Evolutionary conservation across 2,113 vertebrate species (phyloP).

Genomic region (Pleuronectes platessa): DNA sequence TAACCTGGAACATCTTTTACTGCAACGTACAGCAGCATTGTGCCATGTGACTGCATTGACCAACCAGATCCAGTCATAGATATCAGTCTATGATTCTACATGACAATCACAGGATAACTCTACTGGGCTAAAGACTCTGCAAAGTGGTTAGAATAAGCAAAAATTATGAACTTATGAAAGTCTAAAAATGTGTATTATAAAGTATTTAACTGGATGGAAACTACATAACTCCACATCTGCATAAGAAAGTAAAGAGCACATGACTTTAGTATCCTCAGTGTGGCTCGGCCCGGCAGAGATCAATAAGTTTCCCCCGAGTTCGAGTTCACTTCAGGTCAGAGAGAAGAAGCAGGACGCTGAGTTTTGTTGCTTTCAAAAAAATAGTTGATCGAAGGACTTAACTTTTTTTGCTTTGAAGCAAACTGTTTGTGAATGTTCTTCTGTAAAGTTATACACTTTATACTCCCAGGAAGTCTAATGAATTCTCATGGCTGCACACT

Average conservation of each 20-base stretch:
- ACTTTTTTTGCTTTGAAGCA: slow-evolving; percentile 49
- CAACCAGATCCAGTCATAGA: too few relatives aligned
- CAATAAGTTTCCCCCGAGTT: not conserved
- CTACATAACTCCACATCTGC: too few relatives aligned
- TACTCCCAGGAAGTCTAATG: slow-evolving; percentile 55
- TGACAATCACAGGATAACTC: too few relatives aligned
- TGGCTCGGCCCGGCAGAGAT: not conserved
- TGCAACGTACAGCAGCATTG: too few relatives aligned
- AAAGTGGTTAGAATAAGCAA: too few relatives aligned
- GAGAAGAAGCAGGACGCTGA: not conserved
- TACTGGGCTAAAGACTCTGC: too few relatives aligned
- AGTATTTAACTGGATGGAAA: too few relatives aligned
- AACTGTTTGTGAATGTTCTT: slow-evolving; percentile 36
- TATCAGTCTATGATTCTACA: too few relatives aligned
- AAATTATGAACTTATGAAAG: too few relatives aligned
- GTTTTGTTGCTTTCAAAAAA: not conserved
- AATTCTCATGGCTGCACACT: slow-evolving; percentile 20
- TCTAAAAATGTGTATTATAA: too few relatives aligned
- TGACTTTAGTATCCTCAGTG: not conserved
- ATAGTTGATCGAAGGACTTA: slow-evolving; percentile 27
- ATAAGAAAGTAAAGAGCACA: too few relatives aligned
- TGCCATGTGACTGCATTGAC: too few relatives aligned
- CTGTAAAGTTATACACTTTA: slow-evolving; percentile 34
- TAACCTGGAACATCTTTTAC: not conserved
- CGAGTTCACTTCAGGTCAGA: not conserved